Percentiles rank a stretch among this genome's conserved stretches.
phyloP scores from a whole-genome alignment of 2,888 invertebrate species.

The Drosophila multiciliata region DNA sequence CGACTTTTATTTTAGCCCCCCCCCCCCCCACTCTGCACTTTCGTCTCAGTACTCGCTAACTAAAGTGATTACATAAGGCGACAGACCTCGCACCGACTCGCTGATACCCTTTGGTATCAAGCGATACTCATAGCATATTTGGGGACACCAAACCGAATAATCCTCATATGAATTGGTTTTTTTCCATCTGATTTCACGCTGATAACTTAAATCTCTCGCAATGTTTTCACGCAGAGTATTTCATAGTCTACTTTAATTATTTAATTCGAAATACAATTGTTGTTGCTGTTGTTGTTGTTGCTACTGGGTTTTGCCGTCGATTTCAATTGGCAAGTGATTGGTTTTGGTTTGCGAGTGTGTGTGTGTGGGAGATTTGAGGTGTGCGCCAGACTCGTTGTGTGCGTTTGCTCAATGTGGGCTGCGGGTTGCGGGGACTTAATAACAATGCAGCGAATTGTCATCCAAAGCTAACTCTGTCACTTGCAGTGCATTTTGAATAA shows the following conservation, averaged over 20 bases:
- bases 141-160: neutral
- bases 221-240: constrained; percentile 24
- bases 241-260: constrained; percentile 17
- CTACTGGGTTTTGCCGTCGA: constrained; percentile 36
- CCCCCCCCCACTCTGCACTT: neutral
- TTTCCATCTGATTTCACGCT: neutral
- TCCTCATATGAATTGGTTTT: neutral
- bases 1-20: constrained; percentile 17
- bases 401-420: constrained; percentile 29
- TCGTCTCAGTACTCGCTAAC: neutral
- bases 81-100: neutral
- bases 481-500: constrained; percentile 74
- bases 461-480: constrained; percentile 51
- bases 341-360: constrained; percentile 39
- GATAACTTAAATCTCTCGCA: neutral
- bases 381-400: constrained; percentile 2
- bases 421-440: constrained; percentile 60
- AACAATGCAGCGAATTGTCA: constrained; percentile 62
- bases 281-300: constrained; percentile 11
- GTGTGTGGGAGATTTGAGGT: neutral
- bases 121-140: neutral
- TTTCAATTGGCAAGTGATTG: constrained; percentile 75
- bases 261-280: constrained; percentile 16
- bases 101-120: neutral
- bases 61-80: constrained; percentile 6